These are phyloP conservation scores for Okamejei kenojei DNA, from an alignment of 2,797 vertebrate genomes.

Conservation along the genomic window DNA sequence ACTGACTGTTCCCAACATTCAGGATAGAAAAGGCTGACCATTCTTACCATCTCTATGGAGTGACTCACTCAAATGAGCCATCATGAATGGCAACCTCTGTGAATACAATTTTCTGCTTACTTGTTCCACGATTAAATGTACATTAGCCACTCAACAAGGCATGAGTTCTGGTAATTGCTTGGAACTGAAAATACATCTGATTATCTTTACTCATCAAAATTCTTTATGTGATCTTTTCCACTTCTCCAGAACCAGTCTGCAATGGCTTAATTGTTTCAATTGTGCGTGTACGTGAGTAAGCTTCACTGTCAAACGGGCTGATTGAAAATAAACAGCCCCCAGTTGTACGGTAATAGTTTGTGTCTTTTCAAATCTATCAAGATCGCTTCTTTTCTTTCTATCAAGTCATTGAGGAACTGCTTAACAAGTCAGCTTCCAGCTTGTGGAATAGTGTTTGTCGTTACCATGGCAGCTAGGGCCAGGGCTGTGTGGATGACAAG, in stretches of 20 bases:
- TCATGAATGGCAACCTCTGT: no score
- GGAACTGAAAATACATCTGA: conserved; percentile 17
- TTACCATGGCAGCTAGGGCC: background rate
- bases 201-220: conserved; percentile 7
- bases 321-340: background rate
- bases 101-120: background rate
- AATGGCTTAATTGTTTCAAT: background rate
- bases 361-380: conserved; percentile 19
- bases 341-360: conserved; percentile 4
- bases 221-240: background rate
- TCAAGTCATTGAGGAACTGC: conserved; percentile 24
- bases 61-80: no score
- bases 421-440: conserved; percentile 15
- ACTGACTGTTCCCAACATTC: no score
- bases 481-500: conserved; percentile 16
- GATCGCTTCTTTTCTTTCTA: conserved; percentile 11
- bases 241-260: background rate
- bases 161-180: background rate
- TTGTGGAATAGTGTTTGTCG: conserved; percentile 20
- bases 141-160: background rate
- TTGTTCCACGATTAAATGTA: background rate
- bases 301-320: background rate
- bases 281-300: background rate
- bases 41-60: no score
- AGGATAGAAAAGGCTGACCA: no score